These are phyloP conservation scores for Aphidius colemani DNA, from an alignment of 2,888 invertebrate species.

Conservation along the genomic window DNA sequence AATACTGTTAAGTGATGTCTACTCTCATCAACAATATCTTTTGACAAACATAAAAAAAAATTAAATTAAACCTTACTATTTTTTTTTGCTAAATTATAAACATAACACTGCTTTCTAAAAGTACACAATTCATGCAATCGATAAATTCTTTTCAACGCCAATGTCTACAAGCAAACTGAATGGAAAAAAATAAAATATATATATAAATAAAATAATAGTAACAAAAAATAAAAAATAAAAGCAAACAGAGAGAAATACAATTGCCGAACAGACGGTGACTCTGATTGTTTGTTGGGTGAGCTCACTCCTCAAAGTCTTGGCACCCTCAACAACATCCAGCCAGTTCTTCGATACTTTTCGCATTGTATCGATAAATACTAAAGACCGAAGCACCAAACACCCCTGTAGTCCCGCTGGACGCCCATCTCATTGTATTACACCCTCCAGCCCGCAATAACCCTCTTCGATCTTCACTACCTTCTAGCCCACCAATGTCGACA, in stretches of 20 bases:
- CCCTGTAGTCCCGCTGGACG: constrained; percentile 12
- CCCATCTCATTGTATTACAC: background rate
- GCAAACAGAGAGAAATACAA: constrained; percentile 18
- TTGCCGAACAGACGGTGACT: background rate
- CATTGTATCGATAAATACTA: constrained; percentile 24
- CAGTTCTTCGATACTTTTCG: constrained; percentile 18
- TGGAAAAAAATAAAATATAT: too few species aligned
- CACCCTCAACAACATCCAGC: constrained; percentile 1
- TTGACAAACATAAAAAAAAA: background rate
- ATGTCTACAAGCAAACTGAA: too few species aligned
- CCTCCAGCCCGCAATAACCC: too few species aligned
- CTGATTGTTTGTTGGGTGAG: constrained; percentile 15
- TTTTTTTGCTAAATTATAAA: background rate
- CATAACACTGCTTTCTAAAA: too few species aligned
- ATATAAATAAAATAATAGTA: too few species aligned
- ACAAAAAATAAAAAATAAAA: background rate
- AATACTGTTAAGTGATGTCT: constrained; percentile 52
- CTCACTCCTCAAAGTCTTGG: constrained; percentile 12
- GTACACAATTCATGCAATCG: too few species aligned
- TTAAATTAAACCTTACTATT: background rate
- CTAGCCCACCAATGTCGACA: too few species aligned
- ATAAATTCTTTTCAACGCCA: too few species aligned
- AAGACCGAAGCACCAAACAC: background rate
- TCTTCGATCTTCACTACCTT: too few species aligned
- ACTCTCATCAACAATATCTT: background rate